These are phyloP conservation scores for Potorous gilbertii DNA, from an alignment of 2,797 vertebrate genomes.

Conservation along the genomic window DNA sequence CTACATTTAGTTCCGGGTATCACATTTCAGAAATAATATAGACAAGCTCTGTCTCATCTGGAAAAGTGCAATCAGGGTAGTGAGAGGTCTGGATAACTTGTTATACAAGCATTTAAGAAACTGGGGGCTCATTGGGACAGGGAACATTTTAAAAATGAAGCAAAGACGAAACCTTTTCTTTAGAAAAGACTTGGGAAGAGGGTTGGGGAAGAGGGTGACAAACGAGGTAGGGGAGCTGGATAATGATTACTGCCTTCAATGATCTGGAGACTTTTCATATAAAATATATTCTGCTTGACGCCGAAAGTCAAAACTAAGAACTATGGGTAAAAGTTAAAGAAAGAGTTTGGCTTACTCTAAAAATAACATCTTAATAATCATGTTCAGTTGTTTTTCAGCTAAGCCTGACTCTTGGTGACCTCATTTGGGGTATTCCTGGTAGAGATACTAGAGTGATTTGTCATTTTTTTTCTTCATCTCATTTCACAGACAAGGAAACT, in stretches of 20 bases:
- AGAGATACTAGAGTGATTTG: neutral
- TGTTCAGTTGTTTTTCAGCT: neutral
- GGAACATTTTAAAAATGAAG: too few relatives aligned
- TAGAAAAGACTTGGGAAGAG: neutral
- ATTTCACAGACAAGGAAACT: neutral
- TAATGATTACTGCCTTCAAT: neutral
- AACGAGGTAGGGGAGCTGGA: neutral
- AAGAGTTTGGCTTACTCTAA: neutral
- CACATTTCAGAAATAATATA: neutral
- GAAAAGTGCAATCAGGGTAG: neutral
- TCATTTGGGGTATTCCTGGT: neutral
- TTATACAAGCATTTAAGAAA: neutral
- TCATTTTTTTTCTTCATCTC: neutral
- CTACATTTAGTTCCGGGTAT: neutral
- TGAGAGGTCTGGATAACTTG: neutral
- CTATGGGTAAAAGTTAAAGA: neutral
- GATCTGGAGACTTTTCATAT: neutral
- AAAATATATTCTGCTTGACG: neutral
- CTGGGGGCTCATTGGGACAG: neutral
- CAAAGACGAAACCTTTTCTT: too few relatives aligned
- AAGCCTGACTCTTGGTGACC: neutral
- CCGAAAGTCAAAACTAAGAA: neutral
- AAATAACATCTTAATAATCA: neutral
- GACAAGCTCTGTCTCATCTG: neutral
- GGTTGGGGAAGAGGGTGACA: neutral